Evolutionary conservation across 2,888 invertebrate species (phyloP).

Genomic region (Endotricha flammealis): DNA sequence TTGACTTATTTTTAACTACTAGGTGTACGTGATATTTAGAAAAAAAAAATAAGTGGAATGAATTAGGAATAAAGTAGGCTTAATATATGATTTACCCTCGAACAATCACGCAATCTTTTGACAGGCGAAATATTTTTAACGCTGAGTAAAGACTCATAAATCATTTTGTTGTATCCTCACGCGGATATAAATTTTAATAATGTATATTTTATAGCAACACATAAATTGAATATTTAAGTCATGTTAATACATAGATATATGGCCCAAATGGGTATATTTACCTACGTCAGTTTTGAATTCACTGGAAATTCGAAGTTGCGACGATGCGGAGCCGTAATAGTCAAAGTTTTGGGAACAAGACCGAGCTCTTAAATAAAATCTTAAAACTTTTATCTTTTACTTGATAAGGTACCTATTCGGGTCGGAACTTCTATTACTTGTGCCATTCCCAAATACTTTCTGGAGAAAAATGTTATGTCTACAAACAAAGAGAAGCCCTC

Average conservation of each 20-base stretch:
- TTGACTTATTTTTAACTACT: too few species aligned
- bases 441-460: conserved; percentile 26
- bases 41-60: too few species aligned
- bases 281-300: conserved; percentile 19
- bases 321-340: conserved; percentile 39
- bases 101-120: too few species aligned
- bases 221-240: not conserved
- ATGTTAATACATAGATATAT: conserved; percentile 14
- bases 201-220: conserved; percentile 10
- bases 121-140: not conserved
- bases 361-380: conserved; percentile 57
- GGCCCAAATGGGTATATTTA: too few species aligned
- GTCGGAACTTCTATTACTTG: conserved; percentile 41
- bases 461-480: conserved; percentile 23
- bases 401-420: conserved; percentile 51
- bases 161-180: not conserved
- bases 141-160: not conserved
- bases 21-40: too few species aligned
- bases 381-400: conserved; percentile 65
- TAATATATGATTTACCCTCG: too few species aligned
- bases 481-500: conserved; percentile 1
- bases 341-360: conserved; percentile 51
- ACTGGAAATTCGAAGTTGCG: conserved; percentile 12
- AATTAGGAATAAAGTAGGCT: too few species aligned
- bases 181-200: conserved; percentile 3